Percentiles rank a stretch among this genome's conserved stretches.
phyloP scores from a whole-genome alignment of 2,113 vertebrate genomes.

The Rhipidura dahli region DNA sequence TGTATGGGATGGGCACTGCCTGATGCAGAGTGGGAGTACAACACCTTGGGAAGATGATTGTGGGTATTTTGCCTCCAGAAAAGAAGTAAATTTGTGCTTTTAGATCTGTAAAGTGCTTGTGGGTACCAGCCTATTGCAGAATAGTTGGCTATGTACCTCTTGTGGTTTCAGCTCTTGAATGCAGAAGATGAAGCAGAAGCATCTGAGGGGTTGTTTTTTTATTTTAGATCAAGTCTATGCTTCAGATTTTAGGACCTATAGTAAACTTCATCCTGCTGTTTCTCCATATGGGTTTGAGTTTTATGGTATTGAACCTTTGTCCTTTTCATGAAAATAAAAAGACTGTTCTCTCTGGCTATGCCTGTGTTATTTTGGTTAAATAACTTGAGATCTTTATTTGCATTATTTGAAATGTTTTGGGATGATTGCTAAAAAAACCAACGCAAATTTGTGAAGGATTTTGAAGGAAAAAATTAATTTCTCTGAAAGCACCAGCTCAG shows the following conservation, averaged over 20 bases:
- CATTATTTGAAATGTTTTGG: background rate
- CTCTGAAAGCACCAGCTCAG: background rate
- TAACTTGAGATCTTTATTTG: background rate
- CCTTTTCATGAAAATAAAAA: background rate
- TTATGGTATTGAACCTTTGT: background rate
- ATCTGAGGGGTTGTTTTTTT: background rate
- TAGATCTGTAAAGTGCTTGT: background rate
- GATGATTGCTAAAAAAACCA: background rate
- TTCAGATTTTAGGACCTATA: background rate
- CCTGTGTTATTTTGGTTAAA: background rate
- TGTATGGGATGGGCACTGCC: fast-evolving
- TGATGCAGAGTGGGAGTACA: fast-evolving
- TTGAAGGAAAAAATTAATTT: background rate
- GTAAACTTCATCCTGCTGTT: background rate
- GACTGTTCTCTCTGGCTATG: background rate
- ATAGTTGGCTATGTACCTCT: background rate
- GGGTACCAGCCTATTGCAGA: background rate
- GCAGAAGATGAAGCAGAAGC: background rate
- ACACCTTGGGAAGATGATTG: background rate
- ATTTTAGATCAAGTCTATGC: background rate
- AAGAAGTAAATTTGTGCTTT: background rate
- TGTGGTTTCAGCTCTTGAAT: background rate
- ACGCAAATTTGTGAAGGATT: background rate
- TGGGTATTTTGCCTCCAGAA: background rate
- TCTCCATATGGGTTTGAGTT: background rate